A percentile compares a stretch with the other conserved stretches of the same genome.
These are phyloP conservation scores for Brienomyrus longianalis DNA, from an alignment of 2,113 vertebrate genomes.

Conservation along the genomic window DNA sequence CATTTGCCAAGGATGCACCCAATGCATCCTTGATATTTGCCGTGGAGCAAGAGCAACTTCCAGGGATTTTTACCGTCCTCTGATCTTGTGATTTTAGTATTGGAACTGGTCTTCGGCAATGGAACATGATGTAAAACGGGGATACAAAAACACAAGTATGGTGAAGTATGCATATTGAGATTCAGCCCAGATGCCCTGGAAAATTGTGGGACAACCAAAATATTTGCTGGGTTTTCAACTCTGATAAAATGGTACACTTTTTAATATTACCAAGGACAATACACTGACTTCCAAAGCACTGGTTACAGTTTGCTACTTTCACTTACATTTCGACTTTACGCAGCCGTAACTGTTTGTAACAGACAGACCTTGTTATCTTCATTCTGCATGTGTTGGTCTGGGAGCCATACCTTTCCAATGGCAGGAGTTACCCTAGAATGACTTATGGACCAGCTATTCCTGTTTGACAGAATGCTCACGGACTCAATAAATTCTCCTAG, in stretches of 20 bases:
- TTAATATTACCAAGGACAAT: background rate
- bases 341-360: background rate
- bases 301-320: background rate
- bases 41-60: too few species aligned
- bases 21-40: too few species aligned
- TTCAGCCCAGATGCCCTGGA: background rate
- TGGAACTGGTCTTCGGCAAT: too few species aligned
- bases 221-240: background rate
- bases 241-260: background rate
- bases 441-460: background rate
- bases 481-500: background rate
- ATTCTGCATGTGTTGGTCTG: background rate
- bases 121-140: too few species aligned
- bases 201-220: background rate
- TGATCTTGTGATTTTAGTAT: too few species aligned
- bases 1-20: too few species aligned
- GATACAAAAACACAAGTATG: too few species aligned
- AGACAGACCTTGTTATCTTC: background rate
- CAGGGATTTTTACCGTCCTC: too few species aligned
- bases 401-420: background rate
- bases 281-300: background rate
- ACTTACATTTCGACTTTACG: too few species aligned
- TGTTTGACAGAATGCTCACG: background rate
- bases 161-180: too few species aligned
- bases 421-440: background rate